These are phyloP conservation scores for Dallia pectoralis DNA, from an alignment of 2,797 vertebrate species.

Conservation along the genomic window DNA sequence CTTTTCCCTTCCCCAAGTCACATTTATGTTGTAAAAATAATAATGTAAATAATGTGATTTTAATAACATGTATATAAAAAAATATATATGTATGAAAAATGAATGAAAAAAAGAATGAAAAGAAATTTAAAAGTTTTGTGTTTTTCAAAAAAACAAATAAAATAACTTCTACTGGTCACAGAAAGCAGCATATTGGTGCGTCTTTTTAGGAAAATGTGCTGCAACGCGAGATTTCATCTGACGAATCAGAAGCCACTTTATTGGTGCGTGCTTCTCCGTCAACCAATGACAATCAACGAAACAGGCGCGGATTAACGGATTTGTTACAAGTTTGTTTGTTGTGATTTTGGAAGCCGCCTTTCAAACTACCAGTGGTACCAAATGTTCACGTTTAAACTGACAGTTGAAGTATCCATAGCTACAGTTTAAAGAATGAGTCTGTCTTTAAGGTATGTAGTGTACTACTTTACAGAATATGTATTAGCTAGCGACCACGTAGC, in stretches of 20 bases:
- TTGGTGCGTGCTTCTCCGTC: conserved; percentile 27
- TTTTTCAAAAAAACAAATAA: too few species aligned
- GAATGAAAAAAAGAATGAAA: too few species aligned
- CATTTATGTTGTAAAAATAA: too few species aligned
- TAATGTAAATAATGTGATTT: too few species aligned
- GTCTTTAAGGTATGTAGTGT: conserved; percentile 11
- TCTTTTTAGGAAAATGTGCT: not conserved
- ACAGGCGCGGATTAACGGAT: conserved; percentile 48
- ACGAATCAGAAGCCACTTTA: conserved; percentile 50
- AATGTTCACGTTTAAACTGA: not conserved
- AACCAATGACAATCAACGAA: conserved; percentile 45
- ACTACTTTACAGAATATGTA: not conserved
- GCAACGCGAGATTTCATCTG: not conserved
- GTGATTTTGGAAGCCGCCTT: not conserved
- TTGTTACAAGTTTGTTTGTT: conserved; percentile 25
- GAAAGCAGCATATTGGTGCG: not conserved
- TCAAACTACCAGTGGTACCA: not conserved
- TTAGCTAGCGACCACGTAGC: not conserved
- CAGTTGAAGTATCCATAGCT: not conserved
- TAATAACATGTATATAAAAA: too few species aligned
- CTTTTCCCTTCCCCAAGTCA: too few species aligned
- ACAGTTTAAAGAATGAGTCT: conserved; percentile 1
- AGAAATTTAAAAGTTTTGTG: too few species aligned
- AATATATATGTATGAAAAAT: too few species aligned
- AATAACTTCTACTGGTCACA: not conserved